phyloP scores from a whole-genome alignment of 2,888 invertebrate genomes.

The Aphidoletes aphidimyza region DNA sequence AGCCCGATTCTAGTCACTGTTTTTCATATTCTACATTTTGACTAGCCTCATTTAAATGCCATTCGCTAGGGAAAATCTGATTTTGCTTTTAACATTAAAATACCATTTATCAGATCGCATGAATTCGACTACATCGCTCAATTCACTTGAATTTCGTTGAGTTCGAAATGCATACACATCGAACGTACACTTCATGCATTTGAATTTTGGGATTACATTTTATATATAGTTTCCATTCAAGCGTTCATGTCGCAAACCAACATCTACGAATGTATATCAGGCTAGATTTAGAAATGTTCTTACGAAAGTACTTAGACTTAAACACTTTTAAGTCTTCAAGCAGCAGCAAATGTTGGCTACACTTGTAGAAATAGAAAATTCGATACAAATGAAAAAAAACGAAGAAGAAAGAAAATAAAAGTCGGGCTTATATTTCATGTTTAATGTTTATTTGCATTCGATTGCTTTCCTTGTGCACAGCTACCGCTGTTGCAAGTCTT shows the following conservation, averaged over 20 bases:
- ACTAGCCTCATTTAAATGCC: conserved; percentile 6
- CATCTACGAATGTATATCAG: no score
- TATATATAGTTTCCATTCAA: neutral
- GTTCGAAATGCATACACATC: neutral
- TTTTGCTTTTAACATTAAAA: no score
- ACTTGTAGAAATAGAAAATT: neutral
- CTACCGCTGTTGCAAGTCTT: neutral
- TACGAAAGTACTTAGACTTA: neutral
- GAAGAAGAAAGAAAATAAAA: neutral
- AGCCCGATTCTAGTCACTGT: neutral
- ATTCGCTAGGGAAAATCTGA: no score
- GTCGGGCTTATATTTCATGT: neutral
- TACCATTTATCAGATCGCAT: no score
- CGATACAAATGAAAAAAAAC: neutral
- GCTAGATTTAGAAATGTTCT: no score
- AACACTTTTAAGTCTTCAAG: conserved; percentile 11
- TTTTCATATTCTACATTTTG: neutral
- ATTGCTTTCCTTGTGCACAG: neutral
- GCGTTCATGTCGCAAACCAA: no score
- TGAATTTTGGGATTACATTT: neutral
- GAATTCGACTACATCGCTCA: no score
- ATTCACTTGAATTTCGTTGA: no score
- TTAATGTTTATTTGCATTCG: conserved; percentile 8
- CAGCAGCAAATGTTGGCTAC: neutral
- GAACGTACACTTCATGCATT: neutral